Conservation (phyloP, 2,888 invertebrate species). For the Seira sanloemensis region DNA sequence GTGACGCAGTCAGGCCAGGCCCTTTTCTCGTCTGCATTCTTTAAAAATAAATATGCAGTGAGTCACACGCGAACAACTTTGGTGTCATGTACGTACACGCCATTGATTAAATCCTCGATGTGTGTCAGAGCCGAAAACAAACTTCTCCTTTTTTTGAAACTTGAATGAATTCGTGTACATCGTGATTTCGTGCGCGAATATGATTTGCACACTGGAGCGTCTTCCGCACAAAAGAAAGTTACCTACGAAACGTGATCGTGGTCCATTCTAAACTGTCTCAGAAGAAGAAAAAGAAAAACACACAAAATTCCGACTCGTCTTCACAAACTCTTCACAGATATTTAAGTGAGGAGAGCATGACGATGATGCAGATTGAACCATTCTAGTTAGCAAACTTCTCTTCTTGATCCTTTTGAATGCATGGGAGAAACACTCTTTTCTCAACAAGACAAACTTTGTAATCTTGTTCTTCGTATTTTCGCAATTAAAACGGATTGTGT, state of each 20-base stretch:
- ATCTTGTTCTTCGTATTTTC: conserved; percentile 3
- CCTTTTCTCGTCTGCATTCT: conserved; percentile 19
- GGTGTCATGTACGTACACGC: neutral
- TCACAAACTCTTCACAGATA: too few relatives aligned
- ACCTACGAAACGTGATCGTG: neutral
- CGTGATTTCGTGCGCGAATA: conserved; percentile 4
- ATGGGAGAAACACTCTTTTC: neutral
- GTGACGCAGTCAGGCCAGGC: conserved; percentile 19
- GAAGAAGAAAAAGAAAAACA: too few relatives aligned
- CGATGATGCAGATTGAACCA: neutral
- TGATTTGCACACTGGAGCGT: neutral
- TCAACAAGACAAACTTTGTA: neutral
- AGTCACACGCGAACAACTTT: conserved; percentile 17
- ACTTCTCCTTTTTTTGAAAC: neutral
- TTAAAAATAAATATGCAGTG: conserved; percentile 13
- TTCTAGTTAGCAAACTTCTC: neutral
- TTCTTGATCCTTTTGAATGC: neutral
- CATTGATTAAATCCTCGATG: conserved; percentile 15
- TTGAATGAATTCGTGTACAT: too few relatives aligned
- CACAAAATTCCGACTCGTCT: too few relatives aligned
- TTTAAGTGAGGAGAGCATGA: conserved; percentile 3
- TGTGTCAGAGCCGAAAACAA: neutral
- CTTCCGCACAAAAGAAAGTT: conserved; percentile 9
- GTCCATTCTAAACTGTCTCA: neutral
- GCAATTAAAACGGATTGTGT: conserved; percentile 14